Conservation (phyloP, 2,113 vertebrate genomes). For the Mirza zaza region DNA sequence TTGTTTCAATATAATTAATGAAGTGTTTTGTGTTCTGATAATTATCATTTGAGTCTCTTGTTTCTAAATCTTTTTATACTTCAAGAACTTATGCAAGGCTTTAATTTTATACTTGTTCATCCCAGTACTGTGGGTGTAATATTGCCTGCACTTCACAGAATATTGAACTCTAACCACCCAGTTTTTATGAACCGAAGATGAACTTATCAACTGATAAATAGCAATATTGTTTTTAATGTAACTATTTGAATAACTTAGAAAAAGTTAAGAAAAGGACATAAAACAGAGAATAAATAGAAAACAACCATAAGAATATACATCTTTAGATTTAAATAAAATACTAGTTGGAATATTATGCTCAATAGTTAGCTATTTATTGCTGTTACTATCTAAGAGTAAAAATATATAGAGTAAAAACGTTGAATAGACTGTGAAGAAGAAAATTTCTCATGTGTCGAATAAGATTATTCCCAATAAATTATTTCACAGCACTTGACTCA, state of each 20-base stretch:
- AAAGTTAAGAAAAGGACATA: not conserved
- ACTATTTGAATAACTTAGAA: not conserved
- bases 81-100: not conserved
- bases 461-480: not conserved
- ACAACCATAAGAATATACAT: not conserved
- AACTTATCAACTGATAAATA: not conserved
- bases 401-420: not conserved
- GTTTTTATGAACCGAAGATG: not conserved
- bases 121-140: not conserved
- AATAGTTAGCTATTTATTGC: not conserved
- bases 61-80: constrained; percentile 8
- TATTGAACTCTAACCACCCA: not conserved
- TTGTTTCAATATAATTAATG: constrained; percentile 6
- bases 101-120: constrained; percentile 5
- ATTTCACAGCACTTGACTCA: not conserved
- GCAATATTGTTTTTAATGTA: not conserved
- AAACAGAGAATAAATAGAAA: not conserved
- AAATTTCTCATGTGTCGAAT: not conserved
- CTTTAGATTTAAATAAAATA: not conserved
- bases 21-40: constrained; percentile 10
- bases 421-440: not conserved
- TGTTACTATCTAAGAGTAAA: not conserved
- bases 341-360: not conserved
- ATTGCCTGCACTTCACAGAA: not conserved
- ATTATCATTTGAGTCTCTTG: constrained; percentile 11